Base-by-base conservation (phyloP, 2,113 vertebrate genomes). In the Tenebrosternarchus preto region DNA sequence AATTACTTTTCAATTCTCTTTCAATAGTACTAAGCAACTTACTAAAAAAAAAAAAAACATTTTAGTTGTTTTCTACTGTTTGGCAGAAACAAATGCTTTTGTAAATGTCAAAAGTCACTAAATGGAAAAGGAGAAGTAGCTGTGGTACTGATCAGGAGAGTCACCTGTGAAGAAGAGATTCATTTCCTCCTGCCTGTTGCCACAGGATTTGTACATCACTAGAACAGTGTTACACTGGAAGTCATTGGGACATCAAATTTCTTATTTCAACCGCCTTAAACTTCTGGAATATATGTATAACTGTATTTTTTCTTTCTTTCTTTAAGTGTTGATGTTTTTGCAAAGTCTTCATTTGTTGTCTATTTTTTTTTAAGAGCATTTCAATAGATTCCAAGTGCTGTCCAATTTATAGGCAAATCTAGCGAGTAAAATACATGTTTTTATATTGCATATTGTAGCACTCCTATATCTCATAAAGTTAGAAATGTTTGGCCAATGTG, bases 401-500 rank as follows among this genome's bases (percentile, higher is more conserved):
- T 92, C 88, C 86, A 86, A 86, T 92, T 93, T 92, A 86, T 90
- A 90, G 90, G 88, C 91, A 77, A n/a, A 88, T 90, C 93, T 92
- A 91, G 89, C 86, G 72, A 86, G 86, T 92, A 92, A 92, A 85
- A 85, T 73, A 88, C 86, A 87, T 93, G 90, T 91, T 92, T 93
- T 93, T 93, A 90, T 93, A 94, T 89, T 91, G 92, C 91, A 91
- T 91, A 93, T 88, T 94, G 93, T 94, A 94, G 93, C 92, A 93
- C 91, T 93, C 88, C 86, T 91, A 91, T 93, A 92, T 92, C 87
- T 91, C 90, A 90, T 87, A 88, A 80, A 89, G 85, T 88, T 90
- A 86, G 80, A 91, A 88, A 88, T 90, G 85, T 90, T 90, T 85
- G 90, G 83, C 91, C 73, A 91, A 82, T 91, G 87, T 91, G 88